Percentiles rank a stretch among this genome's conserved stretches.
phyloP scores from a whole-genome alignment of 2,888 invertebrate species.

The Caenorhabditis sulstoni region DNA sequence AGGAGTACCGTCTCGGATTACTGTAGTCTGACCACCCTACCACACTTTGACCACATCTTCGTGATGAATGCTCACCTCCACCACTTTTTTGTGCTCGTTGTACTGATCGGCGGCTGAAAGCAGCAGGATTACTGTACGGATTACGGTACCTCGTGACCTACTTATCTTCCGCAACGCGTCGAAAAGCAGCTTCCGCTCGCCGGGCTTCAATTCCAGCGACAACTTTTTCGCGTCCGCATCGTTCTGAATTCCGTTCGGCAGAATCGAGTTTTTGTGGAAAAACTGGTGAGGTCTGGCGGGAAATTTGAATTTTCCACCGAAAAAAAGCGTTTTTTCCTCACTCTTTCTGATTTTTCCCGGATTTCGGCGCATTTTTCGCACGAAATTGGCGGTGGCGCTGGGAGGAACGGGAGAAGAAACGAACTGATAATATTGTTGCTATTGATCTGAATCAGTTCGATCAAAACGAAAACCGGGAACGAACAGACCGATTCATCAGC shows the following conservation, averaged over 20 bases:
- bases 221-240: constrained; percentile 49
- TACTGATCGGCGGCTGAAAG: constrained; percentile 58
- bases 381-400: too few species aligned
- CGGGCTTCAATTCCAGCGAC: constrained; percentile 38
- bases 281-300: constrained; percentile 26
- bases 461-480: too few species aligned
- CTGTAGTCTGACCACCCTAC: constrained; percentile 14
- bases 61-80: constrained; percentile 42
- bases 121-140: not conserved
- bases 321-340: too few species aligned
- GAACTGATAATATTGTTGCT: too few species aligned
- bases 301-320: not conserved
- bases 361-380: too few species aligned
- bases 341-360: too few species aligned
- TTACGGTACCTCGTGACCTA: constrained; percentile 15
- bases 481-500: too few species aligned
- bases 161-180: constrained; percentile 54
- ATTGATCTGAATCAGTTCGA: too few species aligned
- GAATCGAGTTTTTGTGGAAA: constrained; percentile 28
- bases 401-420: too few species aligned
- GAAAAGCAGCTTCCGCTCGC: constrained; percentile 53
- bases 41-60: constrained; percentile 52
- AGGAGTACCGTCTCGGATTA: not conserved
- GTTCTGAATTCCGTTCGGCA: constrained; percentile 34
- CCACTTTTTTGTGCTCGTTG: constrained; percentile 58